Conservation (phyloP, 2,888 invertebrate genomes). For the Flexamia atlantica region DNA sequence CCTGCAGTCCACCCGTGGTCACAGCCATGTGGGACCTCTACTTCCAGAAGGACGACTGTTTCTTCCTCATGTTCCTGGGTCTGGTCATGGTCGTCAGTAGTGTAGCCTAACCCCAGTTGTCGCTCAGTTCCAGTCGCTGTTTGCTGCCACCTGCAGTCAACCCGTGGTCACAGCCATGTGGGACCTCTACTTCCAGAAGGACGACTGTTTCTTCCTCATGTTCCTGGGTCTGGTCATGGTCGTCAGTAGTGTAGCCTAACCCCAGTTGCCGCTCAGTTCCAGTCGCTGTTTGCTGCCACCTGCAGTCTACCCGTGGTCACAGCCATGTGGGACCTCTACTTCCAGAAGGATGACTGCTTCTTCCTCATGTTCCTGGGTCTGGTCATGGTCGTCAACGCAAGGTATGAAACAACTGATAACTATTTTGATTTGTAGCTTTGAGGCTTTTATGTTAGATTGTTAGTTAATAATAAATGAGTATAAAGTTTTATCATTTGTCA, state of each 20-base stretch:
- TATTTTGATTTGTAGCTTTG: no score
- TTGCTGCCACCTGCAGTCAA: slow-evolving; percentile 91
- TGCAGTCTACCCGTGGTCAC: slow-evolving; percentile 92
- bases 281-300: slow-evolving; percentile 90
- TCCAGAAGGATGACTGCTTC: slow-evolving; percentile 97
- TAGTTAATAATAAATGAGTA: no score
- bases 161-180: slow-evolving; percentile 95
- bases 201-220: slow-evolving; percentile 97
- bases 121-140: slow-evolving; percentile 85
- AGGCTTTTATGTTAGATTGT: no score
- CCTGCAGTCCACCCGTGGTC: slow-evolving; percentile 91
- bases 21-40: slow-evolving; percentile 98
- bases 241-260: slow-evolving; percentile 83
- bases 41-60: slow-evolving; percentile 97
- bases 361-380: slow-evolving; percentile 96
- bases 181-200: slow-evolving; percentile 97
- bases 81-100: slow-evolving; percentile 96
- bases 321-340: slow-evolving; percentile 98
- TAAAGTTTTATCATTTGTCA: no score
- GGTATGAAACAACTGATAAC: no score
- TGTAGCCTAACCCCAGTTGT: background rate
- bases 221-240: slow-evolving; percentile 97
- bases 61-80: slow-evolving; percentile 96
- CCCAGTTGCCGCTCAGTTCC: slow-evolving; percentile 77
- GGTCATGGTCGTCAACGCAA: slow-evolving; percentile 96